Conservation (phyloP, 2,888 invertebrate genomes). For the Gortyna flavago region DNA sequence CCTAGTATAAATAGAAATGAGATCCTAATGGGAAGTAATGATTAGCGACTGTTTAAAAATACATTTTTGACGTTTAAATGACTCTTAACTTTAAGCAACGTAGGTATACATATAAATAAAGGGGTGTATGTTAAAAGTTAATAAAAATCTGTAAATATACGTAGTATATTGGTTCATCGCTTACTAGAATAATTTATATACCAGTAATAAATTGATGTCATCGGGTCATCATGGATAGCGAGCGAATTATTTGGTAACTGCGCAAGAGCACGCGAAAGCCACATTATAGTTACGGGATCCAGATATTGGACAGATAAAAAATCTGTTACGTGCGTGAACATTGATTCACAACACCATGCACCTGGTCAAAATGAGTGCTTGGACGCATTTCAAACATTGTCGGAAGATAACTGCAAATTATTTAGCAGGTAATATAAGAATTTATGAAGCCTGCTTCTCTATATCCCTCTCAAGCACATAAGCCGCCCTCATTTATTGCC, state of each 20-base stretch:
- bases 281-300: constrained; percentile 78
- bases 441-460: not conserved
- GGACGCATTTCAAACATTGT: not conserved
- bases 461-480: not conserved
- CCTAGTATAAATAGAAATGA: no score
- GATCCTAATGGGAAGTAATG: no score
- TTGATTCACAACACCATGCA: constrained; percentile 34
- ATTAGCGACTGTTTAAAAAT: not conserved
- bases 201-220: constrained; percentile 63
- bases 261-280: constrained; percentile 70
- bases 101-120: not conserved
- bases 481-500: not conserved
- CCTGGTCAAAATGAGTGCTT: constrained; percentile 5
- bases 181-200: not conserved
- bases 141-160: not conserved
- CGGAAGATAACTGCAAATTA: constrained; percentile 11
- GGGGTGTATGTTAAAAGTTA: not conserved
- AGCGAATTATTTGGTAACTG: constrained; percentile 60
- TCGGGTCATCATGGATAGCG: constrained; percentile 67
- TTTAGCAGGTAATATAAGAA: not conserved
- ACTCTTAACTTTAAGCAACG: not conserved
- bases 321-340: constrained; percentile 55
- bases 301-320: constrained; percentile 42
- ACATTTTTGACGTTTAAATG: not conserved
- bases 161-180: no score